A percentile compares a stretch with the other conserved stretches of the same genome.
Evolutionary conservation across 2,113 vertebrate species (phyloP).

Genomic region (Trogon melanurus): DNA sequence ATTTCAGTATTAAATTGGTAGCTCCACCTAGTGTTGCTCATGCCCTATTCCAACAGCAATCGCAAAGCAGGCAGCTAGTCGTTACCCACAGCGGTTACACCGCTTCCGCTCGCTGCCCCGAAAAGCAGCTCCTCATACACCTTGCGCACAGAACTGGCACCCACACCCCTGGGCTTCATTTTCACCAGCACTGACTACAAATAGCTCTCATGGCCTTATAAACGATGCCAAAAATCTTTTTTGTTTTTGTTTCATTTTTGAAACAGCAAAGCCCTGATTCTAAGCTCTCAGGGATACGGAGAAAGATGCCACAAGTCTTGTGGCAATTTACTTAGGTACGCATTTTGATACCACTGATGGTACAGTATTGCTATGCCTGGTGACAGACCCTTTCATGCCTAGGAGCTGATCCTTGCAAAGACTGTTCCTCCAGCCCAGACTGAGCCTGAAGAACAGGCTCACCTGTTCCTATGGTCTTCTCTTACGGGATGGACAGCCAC

Average conservation of each 20-base stretch:
- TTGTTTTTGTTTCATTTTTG: background rate
- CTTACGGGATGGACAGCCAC: background rate
- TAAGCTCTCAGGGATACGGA: background rate
- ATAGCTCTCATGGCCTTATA: background rate
- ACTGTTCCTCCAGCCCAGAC: background rate
- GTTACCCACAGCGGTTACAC: fast-evolving
- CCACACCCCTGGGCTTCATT: fast-evolving
- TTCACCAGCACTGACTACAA: background rate
- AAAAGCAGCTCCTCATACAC: background rate
- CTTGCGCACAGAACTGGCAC: background rate
- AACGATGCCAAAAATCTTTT: background rate
- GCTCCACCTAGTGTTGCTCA: conserved; percentile 49
- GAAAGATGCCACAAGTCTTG: background rate
- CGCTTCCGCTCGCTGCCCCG: background rate
- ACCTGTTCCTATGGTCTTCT: background rate
- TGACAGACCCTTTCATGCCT: background rate
- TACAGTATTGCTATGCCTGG: background rate
- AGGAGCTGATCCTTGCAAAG: background rate
- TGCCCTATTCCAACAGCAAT: background rate
- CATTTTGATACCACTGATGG: background rate
- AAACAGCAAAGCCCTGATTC: background rate
- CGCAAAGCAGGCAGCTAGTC: background rate
- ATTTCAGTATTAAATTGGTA: background rate
- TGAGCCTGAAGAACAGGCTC: background rate
- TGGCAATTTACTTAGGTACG: background rate